Percentiles rank a stretch among this genome's conserved stretches.
These are phyloP conservation scores for Caerostris extrusa DNA, from an alignment of 1,140 invertebrate species.

Conservation along the genomic window DNA sequence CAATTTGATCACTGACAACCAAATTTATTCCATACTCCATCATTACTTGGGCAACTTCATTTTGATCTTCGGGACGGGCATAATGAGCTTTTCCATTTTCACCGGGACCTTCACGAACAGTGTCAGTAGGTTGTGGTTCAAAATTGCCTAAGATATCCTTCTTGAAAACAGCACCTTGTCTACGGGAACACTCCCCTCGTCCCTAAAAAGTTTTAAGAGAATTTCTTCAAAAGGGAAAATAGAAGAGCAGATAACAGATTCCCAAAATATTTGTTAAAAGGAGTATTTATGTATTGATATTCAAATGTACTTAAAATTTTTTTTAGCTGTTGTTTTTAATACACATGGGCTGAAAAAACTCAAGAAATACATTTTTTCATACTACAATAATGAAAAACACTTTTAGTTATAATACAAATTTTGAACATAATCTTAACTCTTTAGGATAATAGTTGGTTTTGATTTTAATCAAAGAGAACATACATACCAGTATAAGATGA, in stretches of 20 bases:
- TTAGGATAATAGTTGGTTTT: too few relatives aligned
- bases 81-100: conserved; percentile 90
- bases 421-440: too few relatives aligned
- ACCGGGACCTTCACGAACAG: conserved; percentile 88
- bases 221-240: neutral
- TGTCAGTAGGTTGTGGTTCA: conserved; percentile 83
- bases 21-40: conserved; percentile 98
- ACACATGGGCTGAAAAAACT: neutral
- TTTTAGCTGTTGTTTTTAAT: neutral
- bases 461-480: too few relatives aligned
- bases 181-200: neutral
- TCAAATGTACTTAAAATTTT: neutral
- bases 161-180: conserved; percentile 80
- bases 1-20: conserved; percentile 96
- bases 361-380: neutral
- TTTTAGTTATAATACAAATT: too few relatives aligned
- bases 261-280: neutral
- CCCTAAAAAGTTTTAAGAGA: neutral
- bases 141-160: conserved; percentile 82
- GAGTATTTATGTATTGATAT: neutral
- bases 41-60: conserved; percentile 89
- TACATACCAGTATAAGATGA: too few relatives aligned
- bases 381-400: too few relatives aligned
- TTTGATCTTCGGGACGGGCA: conserved; percentile 86
- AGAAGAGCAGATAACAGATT: neutral